Evolutionary conservation across 1,140 invertebrate genomes (phyloP).

Genomic region (Heliconius eleuchia): DNA sequence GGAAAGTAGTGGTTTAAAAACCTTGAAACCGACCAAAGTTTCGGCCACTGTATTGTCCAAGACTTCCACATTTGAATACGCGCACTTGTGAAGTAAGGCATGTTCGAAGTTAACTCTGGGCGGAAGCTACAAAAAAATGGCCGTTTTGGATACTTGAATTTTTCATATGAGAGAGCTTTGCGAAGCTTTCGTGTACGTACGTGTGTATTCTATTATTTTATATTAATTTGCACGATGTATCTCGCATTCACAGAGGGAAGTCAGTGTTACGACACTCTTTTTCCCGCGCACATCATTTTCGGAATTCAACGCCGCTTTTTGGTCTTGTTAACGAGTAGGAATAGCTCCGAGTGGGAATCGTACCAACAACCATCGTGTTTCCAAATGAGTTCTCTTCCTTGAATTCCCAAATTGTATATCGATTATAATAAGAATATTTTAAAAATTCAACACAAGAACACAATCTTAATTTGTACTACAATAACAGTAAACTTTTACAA

Average conservation of each 20-base stretch:
- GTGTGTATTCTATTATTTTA: not conserved
- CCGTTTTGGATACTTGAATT: constrained; percentile 8
- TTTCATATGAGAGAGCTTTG: constrained; percentile 11
- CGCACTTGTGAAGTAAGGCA: constrained; percentile 5
- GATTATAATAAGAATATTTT: not conserved
- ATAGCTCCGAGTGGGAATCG: not conserved
- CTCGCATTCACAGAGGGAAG: not conserved
- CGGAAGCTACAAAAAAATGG: not conserved
- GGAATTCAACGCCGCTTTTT: not conserved
- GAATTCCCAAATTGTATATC: too few species aligned
- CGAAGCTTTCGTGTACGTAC: not conserved
- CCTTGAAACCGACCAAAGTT: not conserved
- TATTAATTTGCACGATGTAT: not conserved
- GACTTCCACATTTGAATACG: constrained; percentile 9
- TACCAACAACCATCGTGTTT: not conserved
- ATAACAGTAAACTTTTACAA: constrained; percentile 38
- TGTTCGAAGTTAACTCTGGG: constrained; percentile 5
- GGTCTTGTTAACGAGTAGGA: not conserved
- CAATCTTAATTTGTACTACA: constrained; percentile 25
- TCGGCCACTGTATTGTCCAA: not conserved
- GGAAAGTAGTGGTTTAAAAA: constrained; percentile 3
- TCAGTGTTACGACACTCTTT: not conserved
- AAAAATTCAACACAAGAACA: constrained; percentile 24
- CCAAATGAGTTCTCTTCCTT: not conserved
- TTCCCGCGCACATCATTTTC: not conserved